Evolutionary conservation across 2,888 invertebrate genomes (phyloP).

Genomic region (Arctia plantaginis): DNA sequence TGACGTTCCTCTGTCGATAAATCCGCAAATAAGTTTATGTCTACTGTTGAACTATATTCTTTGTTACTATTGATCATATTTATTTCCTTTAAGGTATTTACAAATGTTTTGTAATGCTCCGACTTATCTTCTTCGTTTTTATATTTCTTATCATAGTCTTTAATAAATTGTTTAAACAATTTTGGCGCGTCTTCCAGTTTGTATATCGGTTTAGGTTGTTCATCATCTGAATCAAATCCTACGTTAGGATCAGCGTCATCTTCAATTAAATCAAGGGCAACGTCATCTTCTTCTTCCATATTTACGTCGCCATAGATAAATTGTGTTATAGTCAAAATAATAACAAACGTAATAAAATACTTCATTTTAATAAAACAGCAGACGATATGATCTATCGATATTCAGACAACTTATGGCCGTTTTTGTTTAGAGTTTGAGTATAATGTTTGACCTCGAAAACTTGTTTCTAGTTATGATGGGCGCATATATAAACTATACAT

Average conservation of each 20-base stretch:
- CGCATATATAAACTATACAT: neutral
- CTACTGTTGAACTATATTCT: constrained; percentile 48
- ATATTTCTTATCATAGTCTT: constrained; percentile 65
- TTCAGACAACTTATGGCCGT: constrained; percentile 42
- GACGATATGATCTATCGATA: constrained; percentile 40
- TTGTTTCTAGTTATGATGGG: constrained; percentile 28
- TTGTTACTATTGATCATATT: constrained; percentile 62
- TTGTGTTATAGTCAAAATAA: constrained; percentile 39
- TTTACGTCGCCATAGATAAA: constrained; percentile 21
- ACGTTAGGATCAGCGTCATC: constrained; percentile 23
- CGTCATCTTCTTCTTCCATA: too few relatives aligned
- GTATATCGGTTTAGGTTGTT: constrained; percentile 58
- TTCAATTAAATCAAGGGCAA: constrained; percentile 26
- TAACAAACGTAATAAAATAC: constrained; percentile 34
- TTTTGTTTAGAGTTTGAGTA: constrained; percentile 38
- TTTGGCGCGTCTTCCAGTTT: constrained; percentile 64
- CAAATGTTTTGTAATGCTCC: constrained; percentile 63
- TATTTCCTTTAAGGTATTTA: constrained; percentile 66
- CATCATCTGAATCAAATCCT: constrained; percentile 27
- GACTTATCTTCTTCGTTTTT: constrained; percentile 57
- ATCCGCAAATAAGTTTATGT: constrained; percentile 72
- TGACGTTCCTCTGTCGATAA: constrained; percentile 51
- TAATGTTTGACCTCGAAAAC: constrained; percentile 54
- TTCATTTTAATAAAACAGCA: constrained; percentile 51
- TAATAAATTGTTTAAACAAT: constrained; percentile 64